Evolutionary conservation across 2,113 vertebrate species (phyloP).

Genomic region (Oncorhynchus nerka): DNA sequence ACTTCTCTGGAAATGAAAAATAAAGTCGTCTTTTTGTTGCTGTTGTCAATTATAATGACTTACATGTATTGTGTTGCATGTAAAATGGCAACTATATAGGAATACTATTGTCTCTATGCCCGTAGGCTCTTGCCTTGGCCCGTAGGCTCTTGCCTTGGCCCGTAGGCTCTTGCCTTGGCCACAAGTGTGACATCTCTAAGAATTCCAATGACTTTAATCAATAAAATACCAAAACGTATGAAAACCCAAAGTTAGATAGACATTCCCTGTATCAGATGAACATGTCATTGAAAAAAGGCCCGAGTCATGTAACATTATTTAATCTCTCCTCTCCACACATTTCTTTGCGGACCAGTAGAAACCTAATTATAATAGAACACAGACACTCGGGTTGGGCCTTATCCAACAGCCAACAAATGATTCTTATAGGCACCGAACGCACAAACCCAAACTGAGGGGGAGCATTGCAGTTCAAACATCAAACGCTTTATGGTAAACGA

Average conservation of each 20-base stretch:
- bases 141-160: no score
- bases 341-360: conserved; percentile 44
- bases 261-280: conserved; percentile 14
- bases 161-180: conserved; percentile 13
- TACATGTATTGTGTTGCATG: conserved; percentile 26
- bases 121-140: conserved; percentile 14
- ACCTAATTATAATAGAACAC: conserved; percentile 59
- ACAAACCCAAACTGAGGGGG: conserved; percentile 53
- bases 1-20: conserved; percentile 6
- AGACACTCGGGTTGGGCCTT: conserved; percentile 48
- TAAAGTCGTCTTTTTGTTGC: conserved; percentile 39
- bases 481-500: conserved; percentile 73
- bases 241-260: conserved; percentile 1
- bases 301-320: conserved; percentile 18
- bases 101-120: conserved; percentile 9
- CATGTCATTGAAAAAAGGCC: conserved; percentile 21
- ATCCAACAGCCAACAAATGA: conserved; percentile 59
- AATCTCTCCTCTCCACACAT: conserved; percentile 36
- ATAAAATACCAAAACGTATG: conserved; percentile 32
- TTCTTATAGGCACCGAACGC: conserved; percentile 51
- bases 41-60: conserved; percentile 52
- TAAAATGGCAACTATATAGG: conserved; percentile 31
- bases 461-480: conserved; percentile 66
- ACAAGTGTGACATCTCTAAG: background rate
- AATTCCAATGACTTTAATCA: conserved; percentile 28